Conservation (phyloP, 2,888 invertebrate genomes). For the Heliconius erato region DNA sequence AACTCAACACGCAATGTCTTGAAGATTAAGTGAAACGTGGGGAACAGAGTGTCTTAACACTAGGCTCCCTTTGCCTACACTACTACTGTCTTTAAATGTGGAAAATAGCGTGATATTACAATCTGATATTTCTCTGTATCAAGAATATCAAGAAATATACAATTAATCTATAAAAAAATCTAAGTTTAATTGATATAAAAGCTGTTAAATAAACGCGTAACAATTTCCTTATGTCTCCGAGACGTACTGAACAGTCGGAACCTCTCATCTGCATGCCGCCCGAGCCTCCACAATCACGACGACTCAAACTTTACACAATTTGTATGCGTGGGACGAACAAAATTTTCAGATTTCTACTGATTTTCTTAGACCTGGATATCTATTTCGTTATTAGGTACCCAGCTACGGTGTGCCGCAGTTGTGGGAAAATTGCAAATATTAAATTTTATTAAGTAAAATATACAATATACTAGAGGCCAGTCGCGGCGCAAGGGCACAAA, state of each 20-base stretch:
- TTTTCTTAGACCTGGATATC: slow-evolving; percentile 43
- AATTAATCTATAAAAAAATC: neutral
- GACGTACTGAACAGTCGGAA: slow-evolving; percentile 15
- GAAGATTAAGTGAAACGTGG: too few relatives aligned
- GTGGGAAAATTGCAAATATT: neutral
- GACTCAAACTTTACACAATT: slow-evolving; percentile 32
- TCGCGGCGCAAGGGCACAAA: too few relatives aligned
- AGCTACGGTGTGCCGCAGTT: neutral
- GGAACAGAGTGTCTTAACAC: too few relatives aligned
- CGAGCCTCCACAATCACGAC: slow-evolving; percentile 31
- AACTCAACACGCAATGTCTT: too few relatives aligned
- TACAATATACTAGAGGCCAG: neutral
- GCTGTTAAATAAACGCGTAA: neutral
- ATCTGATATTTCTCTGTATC: too few relatives aligned
- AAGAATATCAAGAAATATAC: too few relatives aligned
- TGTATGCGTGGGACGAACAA: slow-evolving; percentile 37
- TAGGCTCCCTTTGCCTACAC: too few relatives aligned
- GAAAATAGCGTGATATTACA: too few relatives aligned
- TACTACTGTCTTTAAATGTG: too few relatives aligned
- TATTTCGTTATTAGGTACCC: slow-evolving; percentile 24
- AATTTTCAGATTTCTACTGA: slow-evolving; percentile 37
- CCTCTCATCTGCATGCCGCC: slow-evolving; percentile 29
- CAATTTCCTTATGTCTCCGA: neutral
- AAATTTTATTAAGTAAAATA: neutral
- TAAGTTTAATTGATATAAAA: neutral